These are phyloP conservation scores for Hydrozoanthus gracilis DNA, from an alignment of 92 coral and sea anemone species.

Conservation along the genomic window DNA sequence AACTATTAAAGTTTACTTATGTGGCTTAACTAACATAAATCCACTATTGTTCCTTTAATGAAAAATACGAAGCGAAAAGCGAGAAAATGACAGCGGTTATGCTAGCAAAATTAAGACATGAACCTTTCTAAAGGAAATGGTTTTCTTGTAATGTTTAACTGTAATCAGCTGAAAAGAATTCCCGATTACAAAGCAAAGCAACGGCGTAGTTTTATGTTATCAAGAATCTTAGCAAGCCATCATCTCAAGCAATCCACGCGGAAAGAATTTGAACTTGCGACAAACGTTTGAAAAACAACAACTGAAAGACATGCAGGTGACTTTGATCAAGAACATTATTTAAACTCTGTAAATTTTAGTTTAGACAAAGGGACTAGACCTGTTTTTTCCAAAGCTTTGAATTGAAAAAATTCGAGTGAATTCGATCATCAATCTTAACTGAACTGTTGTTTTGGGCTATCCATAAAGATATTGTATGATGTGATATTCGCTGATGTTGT, in stretches of 20 bases:
- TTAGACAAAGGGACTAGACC: too few relatives aligned
- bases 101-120: neutral
- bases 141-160: neutral
- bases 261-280: too few relatives aligned
- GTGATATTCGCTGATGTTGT: neutral
- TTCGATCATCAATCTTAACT: neutral
- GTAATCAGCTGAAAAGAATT: neutral
- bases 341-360: too few relatives aligned
- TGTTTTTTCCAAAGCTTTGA: too few relatives aligned
- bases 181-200: too few relatives aligned
- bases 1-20: slow-evolving; percentile 61
- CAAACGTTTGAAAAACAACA: too few relatives aligned
- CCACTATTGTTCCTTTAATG: slow-evolving; percentile 47
- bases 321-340: too few relatives aligned
- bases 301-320: too few relatives aligned
- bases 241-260: too few relatives aligned
- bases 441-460: neutral
- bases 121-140: slow-evolving; percentile 18
- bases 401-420: neutral
- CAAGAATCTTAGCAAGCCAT: too few relatives aligned
- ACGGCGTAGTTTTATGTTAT: too few relatives aligned
- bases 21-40: slow-evolving; percentile 38
- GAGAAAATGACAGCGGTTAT: slow-evolving; percentile 23
- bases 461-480: neutral
- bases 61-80: neutral